phyloP scores from a whole-genome alignment of 2,797 vertebrate species.

The Phrynocephalus vlangalii region DNA sequence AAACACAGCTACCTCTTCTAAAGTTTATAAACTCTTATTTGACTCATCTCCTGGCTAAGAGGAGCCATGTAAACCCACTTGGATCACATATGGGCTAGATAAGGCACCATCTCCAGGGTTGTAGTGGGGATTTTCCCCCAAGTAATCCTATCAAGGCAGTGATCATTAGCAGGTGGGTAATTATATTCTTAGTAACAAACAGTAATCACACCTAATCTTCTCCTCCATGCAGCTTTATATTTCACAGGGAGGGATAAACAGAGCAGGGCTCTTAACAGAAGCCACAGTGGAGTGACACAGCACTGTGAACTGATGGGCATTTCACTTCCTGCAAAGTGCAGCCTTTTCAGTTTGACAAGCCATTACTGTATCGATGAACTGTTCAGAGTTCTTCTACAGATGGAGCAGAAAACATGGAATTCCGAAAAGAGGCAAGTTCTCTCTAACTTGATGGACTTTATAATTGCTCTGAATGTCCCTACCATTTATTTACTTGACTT shows the following conservation, averaged over 20 bases:
- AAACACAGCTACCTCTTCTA: no score
- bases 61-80: slow-evolving; percentile 35
- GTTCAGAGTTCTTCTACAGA: not conserved
- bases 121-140: slow-evolving; percentile 33
- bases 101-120: slow-evolving; percentile 40
- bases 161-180: slow-evolving; percentile 42
- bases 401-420: not conserved
- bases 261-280: slow-evolving; percentile 33
- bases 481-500: not conserved
- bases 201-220: slow-evolving; percentile 27
- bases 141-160: slow-evolving; percentile 70
- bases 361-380: not conserved
- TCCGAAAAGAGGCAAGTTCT: not conserved
- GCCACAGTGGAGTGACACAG: not conserved
- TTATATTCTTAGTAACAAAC: slow-evolving; percentile 70
- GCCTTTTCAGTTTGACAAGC: not conserved
- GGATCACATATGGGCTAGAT: slow-evolving; percentile 47
- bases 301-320: not conserved
- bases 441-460: not conserved
- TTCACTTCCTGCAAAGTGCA: not conserved
- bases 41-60: slow-evolving; percentile 32
- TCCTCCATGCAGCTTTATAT: slow-evolving; percentile 18
- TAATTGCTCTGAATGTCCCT: not conserved
- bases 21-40: not conserved
- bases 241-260: not conserved